Evolutionary conservation across 2,888 invertebrate species (phyloP), one percentile per base, ranked within the genome.

Genomic region (Leucoptera coffeella): DNA sequence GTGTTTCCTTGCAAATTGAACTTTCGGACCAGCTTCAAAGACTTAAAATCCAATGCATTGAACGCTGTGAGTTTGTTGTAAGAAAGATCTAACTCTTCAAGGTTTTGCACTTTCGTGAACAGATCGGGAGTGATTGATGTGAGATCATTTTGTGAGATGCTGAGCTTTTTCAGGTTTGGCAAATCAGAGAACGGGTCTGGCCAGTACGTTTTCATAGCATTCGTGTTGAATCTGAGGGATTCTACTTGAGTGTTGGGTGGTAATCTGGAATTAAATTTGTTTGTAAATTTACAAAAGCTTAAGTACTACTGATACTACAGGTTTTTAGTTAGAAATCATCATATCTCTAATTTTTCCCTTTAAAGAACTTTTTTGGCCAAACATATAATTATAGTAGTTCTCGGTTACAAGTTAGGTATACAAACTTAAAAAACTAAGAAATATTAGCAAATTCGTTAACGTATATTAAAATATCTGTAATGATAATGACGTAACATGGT

Each of bases 61-160:
- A 75, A 50, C 3, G 52, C 50, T 6, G 50, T 34, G 4, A 77
- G 39, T 25, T 54, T 55, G 40, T 77, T 77, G 35, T 60, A 53
- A 0, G 76, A 75, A 1, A 77, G 37, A 38, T 77, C 74, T n/a
- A 77, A 34, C 15, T 55, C 64, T 44, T 62, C 58, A 7, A 77
- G 37, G 1, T 35, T 31, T 4, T 48, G 44, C 12, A 72, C 47
- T 5, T 62, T 65, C 1, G 62, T 60, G 35, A 75, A 64, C 1
- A 71, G 43, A 33, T 72, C 72, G 2, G 55, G 52, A 0, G 71
- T 64, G 35, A 75, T 43, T 17, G 50, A 50, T 2, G 45, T 41
- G 4, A 76, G 50, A 12, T 67, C 56, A 35, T 75, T 75, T 31
- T 65, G 62, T 1, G 67, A 50, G 32, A 76, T 53, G n/a, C 67